Evolutionary conservation across 2,113 vertebrate genomes (phyloP).

Genomic region (Apus apus): DNA sequence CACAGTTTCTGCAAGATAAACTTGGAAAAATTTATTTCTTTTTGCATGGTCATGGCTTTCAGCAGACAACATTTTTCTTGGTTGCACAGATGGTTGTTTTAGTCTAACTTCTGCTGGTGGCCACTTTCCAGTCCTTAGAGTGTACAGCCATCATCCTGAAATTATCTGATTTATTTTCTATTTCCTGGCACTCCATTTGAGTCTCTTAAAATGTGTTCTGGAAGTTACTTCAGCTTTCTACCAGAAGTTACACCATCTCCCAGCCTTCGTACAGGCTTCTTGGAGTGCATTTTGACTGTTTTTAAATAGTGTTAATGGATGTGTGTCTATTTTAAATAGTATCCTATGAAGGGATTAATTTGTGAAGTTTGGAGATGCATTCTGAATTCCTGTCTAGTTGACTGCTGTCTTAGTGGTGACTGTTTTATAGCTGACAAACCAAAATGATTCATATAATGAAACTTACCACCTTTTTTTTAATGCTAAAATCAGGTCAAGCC

Average conservation of each 20-base stretch:
- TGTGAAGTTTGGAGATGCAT: not conserved
- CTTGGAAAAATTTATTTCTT: not conserved
- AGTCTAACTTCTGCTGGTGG: not conserved
- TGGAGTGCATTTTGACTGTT: not conserved
- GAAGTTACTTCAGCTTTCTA: not conserved
- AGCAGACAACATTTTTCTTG: constrained; percentile 23
- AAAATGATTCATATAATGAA: not conserved
- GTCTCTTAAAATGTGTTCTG: not conserved
- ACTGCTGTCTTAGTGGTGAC: not conserved
- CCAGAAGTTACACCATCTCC: not conserved
- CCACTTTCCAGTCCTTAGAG: not conserved
- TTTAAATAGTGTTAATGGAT: not conserved
- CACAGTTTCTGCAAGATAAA: not conserved
- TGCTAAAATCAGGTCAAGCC: not conserved
- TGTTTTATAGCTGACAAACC: not conserved
- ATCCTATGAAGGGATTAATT: not conserved
- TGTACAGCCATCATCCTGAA: not conserved
- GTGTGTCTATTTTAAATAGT: not conserved
- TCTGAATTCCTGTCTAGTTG: not conserved
- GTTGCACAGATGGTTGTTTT: constrained; percentile 21
- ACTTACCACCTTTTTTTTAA: not conserved
- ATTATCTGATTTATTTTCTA: constrained; percentile 13
- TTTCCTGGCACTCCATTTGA: not conserved
- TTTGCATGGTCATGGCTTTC: not conserved
- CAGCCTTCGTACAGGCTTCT: not conserved